Percentiles rank a stretch among this genome's conserved stretches.
These are phyloP conservation scores for Philhelius pedissequus DNA, from an alignment of 2,888 invertebrate genomes.

Conservation along the genomic window DNA sequence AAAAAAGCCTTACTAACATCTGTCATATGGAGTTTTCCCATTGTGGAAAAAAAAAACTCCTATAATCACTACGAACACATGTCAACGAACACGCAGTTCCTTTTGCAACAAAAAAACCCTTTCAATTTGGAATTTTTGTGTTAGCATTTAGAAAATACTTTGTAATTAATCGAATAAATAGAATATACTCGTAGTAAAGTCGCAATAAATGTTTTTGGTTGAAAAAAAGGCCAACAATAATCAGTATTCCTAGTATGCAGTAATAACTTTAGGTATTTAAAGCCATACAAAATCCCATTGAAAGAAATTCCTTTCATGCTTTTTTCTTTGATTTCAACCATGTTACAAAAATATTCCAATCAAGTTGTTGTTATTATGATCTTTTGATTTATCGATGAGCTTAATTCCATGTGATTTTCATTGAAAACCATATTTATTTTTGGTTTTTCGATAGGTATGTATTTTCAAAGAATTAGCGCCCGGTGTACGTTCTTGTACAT, in stretches of 20 bases:
- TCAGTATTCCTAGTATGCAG: neutral
- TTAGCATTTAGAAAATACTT: neutral
- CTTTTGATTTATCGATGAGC: no score
- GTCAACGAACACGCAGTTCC: neutral
- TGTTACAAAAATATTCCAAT: neutral
- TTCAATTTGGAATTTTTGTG: neutral
- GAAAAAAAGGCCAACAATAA: neutral
- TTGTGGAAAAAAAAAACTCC: neutral
- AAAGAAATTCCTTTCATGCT: neutral
- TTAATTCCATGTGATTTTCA: neutral
- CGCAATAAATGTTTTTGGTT: neutral
- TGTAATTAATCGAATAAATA: neutral
- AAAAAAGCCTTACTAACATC: neutral
- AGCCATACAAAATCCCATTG: neutral
- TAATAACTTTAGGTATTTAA: neutral
- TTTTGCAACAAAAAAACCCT: neutral
- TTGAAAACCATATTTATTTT: neutral
- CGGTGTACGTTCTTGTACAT: no score
- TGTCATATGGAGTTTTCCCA: neutral
- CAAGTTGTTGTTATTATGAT: neutral
- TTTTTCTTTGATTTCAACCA: neutral
- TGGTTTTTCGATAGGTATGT: neutral
- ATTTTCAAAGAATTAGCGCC: neutral
- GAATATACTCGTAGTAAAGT: no score
- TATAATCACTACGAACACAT: neutral